These are phyloP conservation scores for Neosilurus mollespiculum DNA, from an alignment of 2,797 vertebrate genomes.

Conservation along the genomic window DNA sequence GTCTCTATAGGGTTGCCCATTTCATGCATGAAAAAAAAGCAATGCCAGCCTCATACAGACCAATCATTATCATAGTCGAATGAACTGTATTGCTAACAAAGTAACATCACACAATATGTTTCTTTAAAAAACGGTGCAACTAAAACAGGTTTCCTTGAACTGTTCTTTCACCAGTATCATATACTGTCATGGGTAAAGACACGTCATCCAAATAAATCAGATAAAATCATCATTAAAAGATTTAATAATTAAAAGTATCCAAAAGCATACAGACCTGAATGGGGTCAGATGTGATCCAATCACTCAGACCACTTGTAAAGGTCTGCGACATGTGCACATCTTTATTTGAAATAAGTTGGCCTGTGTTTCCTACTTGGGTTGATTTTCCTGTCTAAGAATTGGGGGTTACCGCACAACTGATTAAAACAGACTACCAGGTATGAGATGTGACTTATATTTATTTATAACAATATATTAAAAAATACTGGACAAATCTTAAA, in stretches of 20 bases:
- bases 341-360: neutral
- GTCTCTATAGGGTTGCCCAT: constrained; percentile 27
- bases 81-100: no score
- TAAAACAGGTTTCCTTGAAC: neutral
- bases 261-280: constrained; percentile 6
- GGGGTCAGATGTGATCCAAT: neutral
- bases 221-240: neutral
- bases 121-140: neutral
- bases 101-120: neutral
- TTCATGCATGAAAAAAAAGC: neutral
- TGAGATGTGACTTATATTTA: neutral
- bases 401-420: neutral
- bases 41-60: neutral
- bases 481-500: neutral
- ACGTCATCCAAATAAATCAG: neutral
- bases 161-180: neutral
- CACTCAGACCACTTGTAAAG: neutral
- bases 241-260: no score
- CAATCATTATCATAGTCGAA: neutral
- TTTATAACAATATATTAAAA: neutral
- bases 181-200: neutral
- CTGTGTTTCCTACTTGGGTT: neutral
- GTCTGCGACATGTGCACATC: neutral
- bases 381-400: neutral
- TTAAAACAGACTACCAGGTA: neutral